Conservation (phyloP, 1,140 invertebrate genomes). For the Venturia canescens region DNA sequence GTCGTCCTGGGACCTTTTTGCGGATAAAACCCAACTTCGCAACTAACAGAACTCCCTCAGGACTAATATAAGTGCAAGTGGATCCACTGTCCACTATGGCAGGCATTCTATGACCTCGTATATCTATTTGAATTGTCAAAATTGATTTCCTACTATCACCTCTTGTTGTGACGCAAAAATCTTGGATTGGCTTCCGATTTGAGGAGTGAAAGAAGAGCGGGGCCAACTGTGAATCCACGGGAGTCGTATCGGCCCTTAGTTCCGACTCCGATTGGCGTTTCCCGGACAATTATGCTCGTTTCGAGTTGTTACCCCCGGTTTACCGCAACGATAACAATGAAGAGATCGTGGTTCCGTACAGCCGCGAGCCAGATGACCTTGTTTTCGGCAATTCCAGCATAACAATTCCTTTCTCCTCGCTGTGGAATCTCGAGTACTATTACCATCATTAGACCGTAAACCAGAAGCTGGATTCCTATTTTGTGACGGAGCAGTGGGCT, state of each 20-base stretch:
- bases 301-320: not conserved
- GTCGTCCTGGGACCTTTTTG: not conserved
- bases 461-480: too few relatives aligned
- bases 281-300: not conserved
- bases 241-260: not conserved
- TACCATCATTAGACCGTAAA: too few relatives aligned
- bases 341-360: not conserved
- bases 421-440: too few relatives aligned
- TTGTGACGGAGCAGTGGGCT: too few relatives aligned
- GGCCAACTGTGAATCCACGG: not conserved
- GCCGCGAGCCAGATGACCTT: not conserved
- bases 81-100: constrained; percentile 11
- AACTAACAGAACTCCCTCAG: not conserved
- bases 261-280: not conserved
- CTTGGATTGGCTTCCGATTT: not conserved
- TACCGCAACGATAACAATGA: constrained; percentile 1
- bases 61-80: not conserved
- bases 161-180: not conserved
- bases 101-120: not conserved
- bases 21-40: not conserved
- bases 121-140: not conserved
- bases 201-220: not conserved
- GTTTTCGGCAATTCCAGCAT: not conserved
- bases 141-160: not conserved
- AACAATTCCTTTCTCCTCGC: too few relatives aligned